Conservation (phyloP, 2,113 vertebrate genomes). For the Hylia prasina region DNA sequence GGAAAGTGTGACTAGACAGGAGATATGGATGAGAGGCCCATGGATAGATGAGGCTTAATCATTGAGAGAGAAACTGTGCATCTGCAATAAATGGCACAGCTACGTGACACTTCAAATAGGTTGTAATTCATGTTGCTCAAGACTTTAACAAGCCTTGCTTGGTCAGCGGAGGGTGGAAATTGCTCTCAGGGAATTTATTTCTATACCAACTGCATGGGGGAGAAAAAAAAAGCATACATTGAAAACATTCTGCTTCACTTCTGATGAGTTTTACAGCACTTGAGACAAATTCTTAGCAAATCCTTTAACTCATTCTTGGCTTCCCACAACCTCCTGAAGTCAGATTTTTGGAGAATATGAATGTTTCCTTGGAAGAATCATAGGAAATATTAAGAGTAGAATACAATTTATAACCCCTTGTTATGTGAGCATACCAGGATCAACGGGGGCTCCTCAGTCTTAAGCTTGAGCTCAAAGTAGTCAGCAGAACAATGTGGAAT, state of each 20-base stretch:
- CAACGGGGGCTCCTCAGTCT: neutral
- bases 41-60: neutral
- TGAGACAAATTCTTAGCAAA: neutral
- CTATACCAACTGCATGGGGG: neutral
- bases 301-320: neutral
- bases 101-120: neutral
- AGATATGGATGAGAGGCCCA: neutral
- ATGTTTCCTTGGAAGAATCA: neutral
- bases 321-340: neutral
- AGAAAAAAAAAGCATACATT: neutral
- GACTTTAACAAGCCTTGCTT: neutral
- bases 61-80: neutral
- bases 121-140: neutral
- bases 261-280: neutral
- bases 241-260: neutral
- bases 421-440: neutral
- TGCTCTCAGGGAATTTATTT: neutral
- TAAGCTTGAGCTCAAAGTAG: neutral
- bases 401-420: neutral
- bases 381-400: neutral
- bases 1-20: neutral
- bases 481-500: neutral
- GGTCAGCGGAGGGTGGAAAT: neutral
- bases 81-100: neutral
- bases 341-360: neutral